phyloP scores from a whole-genome alignment of 1,140 invertebrate species.

The Achroia grisella region DNA sequence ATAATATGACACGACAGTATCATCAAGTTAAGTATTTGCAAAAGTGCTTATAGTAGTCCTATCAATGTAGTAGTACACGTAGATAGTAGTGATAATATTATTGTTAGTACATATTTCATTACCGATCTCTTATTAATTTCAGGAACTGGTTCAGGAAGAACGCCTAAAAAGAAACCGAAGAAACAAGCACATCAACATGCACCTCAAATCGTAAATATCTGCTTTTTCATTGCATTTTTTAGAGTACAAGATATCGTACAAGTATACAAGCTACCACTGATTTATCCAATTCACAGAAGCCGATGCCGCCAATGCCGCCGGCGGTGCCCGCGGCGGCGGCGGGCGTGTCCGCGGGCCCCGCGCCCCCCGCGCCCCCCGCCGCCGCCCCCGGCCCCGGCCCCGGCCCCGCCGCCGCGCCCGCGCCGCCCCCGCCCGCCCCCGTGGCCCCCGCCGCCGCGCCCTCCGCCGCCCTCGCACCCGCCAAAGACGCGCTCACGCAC shows the following conservation, averaged over 20 bases:
- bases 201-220: constrained; percentile 45
- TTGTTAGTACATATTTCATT: background rate
- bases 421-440: constrained; percentile 3
- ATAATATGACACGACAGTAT: background rate
- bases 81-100: too few species aligned
- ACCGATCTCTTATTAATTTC: constrained; percentile 16
- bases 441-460: constrained; percentile 9
- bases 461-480: constrained; percentile 10
- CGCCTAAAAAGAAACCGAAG: constrained; percentile 66
- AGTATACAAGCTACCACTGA: too few species aligned
- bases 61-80: too few species aligned
- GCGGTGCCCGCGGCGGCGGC: constrained; percentile 18
- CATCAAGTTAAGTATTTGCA: background rate
- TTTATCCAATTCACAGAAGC: constrained; percentile 15
- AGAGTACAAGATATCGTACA: background rate
- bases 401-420: constrained; percentile 9
- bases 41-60: background rate
- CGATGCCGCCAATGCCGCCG: constrained; percentile 17
- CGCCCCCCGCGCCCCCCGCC: constrained; percentile 4
- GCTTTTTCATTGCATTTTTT: background rate
- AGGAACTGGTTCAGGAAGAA: constrained; percentile 51
- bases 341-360: background rate
- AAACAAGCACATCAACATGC: constrained; percentile 45
- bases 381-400: constrained; percentile 2
- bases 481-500: constrained; percentile 11